A percentile compares a stretch with the other conserved stretches of the same genome.
These are phyloP conservation scores for Entomyzon cyanotis DNA, from an alignment of 2,113 vertebrate species.

Conservation along the genomic window DNA sequence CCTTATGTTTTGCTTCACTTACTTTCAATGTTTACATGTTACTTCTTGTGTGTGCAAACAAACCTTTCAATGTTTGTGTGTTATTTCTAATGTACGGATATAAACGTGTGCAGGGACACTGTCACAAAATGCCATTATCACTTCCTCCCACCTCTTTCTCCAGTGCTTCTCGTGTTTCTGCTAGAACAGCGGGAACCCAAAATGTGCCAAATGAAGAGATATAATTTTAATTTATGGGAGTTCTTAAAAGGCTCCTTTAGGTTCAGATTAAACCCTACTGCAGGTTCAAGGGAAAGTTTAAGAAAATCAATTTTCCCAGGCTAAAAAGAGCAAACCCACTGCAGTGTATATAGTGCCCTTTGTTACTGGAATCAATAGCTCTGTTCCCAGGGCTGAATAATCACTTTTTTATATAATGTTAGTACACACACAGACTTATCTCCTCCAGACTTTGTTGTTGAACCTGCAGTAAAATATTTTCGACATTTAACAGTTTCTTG, in stretches of 20 bases:
- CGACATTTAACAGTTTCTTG: slow-evolving; percentile 56
- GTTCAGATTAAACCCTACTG: slow-evolving; percentile 24
- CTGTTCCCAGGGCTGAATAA: slow-evolving; percentile 84
- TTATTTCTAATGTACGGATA: background rate
- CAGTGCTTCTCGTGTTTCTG: background rate
- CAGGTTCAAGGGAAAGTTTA: slow-evolving; percentile 60
- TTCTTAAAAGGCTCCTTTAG: slow-evolving; percentile 38
- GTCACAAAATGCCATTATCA: background rate
- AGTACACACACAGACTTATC: slow-evolving; percentile 72
- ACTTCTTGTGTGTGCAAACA: background rate
- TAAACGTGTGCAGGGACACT: background rate
- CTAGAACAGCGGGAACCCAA: slow-evolving; percentile 1
- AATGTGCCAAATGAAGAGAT: slow-evolving; percentile 1
- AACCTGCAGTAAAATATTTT: slow-evolving; percentile 36
- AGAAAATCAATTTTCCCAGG: slow-evolving; percentile 79
- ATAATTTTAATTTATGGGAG: slow-evolving; percentile 20
- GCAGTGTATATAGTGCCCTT: slow-evolving; percentile 56
- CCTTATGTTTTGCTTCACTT: background rate
- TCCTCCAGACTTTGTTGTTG: slow-evolving; percentile 75
- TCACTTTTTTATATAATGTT: slow-evolving; percentile 78
- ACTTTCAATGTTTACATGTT: background rate
- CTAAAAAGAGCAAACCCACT: slow-evolving; percentile 65
- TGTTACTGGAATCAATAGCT: slow-evolving; percentile 85
- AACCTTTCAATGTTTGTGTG: background rate
- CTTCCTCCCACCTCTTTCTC: background rate